These are phyloP conservation scores for Zophobas atratus DNA, from an alignment of 1,140 invertebrate species.

Conservation along the genomic window DNA sequence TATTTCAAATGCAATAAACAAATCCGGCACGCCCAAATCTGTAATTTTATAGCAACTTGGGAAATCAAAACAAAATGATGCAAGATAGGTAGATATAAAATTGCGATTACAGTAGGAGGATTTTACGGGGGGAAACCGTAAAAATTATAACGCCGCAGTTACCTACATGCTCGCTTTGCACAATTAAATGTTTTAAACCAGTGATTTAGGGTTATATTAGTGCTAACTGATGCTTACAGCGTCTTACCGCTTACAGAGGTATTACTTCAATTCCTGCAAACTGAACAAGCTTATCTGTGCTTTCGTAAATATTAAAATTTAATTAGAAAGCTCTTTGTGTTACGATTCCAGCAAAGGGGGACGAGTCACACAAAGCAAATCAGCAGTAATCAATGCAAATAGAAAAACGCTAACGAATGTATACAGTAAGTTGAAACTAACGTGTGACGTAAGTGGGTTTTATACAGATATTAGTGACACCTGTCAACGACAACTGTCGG, in stretches of 20 bases:
- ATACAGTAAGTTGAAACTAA: no score
- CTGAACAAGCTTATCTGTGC: background rate
- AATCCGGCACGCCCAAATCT: background rate
- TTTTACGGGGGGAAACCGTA: background rate
- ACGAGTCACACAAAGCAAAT: no score
- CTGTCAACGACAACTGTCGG: no score
- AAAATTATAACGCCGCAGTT: background rate
- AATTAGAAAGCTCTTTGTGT: background rate
- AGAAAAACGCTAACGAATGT: no score
- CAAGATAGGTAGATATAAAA: background rate
- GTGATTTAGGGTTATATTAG: background rate
- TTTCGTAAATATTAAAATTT: background rate
- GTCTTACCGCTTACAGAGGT: background rate
- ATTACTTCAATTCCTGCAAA: background rate
- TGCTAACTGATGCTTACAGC: background rate
- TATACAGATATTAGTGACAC: no score
- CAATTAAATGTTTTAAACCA: background rate
- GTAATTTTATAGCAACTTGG: slow-evolving; percentile 2
- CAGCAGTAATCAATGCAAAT: no score
- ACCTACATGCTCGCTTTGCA: background rate
- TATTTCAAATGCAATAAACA: background rate
- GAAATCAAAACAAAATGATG: background rate
- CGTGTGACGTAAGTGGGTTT: no score
- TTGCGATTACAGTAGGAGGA: background rate
- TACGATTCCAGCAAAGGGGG: background rate